A percentile compares a stretch with the other conserved stretches of the same genome.
Conservation (phyloP, 2,113 vertebrate genomes). For the Datnioides undecimradiatus region DNA sequence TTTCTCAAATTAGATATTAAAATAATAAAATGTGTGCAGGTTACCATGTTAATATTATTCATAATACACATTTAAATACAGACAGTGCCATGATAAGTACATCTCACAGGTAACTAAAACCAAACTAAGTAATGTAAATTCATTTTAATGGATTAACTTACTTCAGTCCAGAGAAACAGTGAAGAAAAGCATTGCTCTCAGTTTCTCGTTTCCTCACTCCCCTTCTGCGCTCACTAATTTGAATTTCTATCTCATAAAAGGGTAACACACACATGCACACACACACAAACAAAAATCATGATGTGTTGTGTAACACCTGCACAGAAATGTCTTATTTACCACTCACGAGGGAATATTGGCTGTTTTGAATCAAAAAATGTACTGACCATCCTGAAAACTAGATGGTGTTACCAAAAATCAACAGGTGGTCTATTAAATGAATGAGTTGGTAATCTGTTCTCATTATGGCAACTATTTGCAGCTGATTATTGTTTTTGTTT, state of each 20-base stretch:
- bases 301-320: constrained; percentile 26
- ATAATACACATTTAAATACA: background rate
- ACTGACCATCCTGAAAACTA: constrained; percentile 15
- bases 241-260: background rate
- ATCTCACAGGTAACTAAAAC: background rate
- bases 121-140: background rate
- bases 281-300: background rate
- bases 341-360: constrained; percentile 33
- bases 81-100: background rate
- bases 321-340: constrained; percentile 29
- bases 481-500: background rate
- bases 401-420: constrained; percentile 10
- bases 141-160: constrained; percentile 13
- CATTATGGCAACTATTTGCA: constrained; percentile 6
- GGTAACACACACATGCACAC: constrained; percentile 8
- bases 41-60: background rate
- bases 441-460: constrained; percentile 22
- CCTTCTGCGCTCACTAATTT: constrained; percentile 16
- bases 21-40: background rate
- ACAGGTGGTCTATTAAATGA: constrained; percentile 27
- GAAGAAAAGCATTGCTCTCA: background rate
- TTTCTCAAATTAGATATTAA: background rate
- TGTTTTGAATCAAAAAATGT: constrained; percentile 34
- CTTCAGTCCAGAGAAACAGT: constrained; percentile 3
- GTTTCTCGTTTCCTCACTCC: constrained; percentile 3